phyloP scores from a whole-genome alignment of 2,888 invertebrate species.

The Philereme vetulata region DNA sequence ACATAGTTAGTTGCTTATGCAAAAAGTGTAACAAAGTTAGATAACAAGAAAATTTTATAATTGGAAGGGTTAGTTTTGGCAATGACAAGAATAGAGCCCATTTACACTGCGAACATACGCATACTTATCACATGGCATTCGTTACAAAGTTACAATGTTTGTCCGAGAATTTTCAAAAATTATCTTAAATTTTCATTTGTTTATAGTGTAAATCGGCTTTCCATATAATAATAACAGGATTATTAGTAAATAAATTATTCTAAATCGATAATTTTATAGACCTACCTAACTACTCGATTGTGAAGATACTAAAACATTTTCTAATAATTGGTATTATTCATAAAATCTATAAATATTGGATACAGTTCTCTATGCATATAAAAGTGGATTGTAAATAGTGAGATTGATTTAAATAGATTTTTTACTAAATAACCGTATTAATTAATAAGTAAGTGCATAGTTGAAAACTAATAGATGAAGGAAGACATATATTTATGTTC shows the following conservation, averaged over 20 bases:
- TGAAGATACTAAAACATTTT: slow-evolving; percentile 62
- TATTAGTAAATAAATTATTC: slow-evolving; percentile 55
- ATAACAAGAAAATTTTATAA: slow-evolving; percentile 61
- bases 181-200: background rate
- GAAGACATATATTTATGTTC: background rate
- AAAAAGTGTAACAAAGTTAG: slow-evolving; percentile 64
- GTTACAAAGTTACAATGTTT: too few species aligned
- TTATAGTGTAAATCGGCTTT: slow-evolving; percentile 24
- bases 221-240: slow-evolving; percentile 51
- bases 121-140: background rate
- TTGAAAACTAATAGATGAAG: slow-evolving; percentile 1
- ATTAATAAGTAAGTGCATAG: slow-evolving; percentile 7
- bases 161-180: too few species aligned
- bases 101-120: slow-evolving; percentile 32
- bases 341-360: slow-evolving; percentile 49
- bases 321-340: slow-evolving; percentile 50
- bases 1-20: slow-evolving; percentile 43
- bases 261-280: slow-evolving; percentile 51
- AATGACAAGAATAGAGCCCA: slow-evolving; percentile 51
- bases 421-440: slow-evolving; percentile 22
- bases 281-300: slow-evolving; percentile 66
- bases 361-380: slow-evolving; percentile 45
- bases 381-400: slow-evolving; percentile 29
- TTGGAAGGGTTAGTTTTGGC: slow-evolving; percentile 76
- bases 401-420: slow-evolving; percentile 34